A percentile compares a stretch with the other conserved stretches of the same genome.
phyloP scores from a whole-genome alignment of 92 coral and sea anemone species.

The Diadumene lineata region DNA sequence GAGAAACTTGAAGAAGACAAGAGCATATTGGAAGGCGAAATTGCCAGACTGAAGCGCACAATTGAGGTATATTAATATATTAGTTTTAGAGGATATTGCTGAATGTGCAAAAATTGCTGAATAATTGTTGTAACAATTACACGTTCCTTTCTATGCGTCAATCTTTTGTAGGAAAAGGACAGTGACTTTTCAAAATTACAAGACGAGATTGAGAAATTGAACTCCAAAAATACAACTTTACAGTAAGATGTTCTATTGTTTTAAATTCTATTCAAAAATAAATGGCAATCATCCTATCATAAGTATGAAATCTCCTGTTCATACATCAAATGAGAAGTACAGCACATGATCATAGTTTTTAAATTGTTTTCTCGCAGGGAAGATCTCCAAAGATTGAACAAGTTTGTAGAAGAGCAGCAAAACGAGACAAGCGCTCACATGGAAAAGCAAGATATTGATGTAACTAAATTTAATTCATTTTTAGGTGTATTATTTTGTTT shows the following conservation, averaged over 20 bases:
- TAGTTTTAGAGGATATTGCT: background rate
- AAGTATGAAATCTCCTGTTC: too few species aligned
- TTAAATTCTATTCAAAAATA: too few species aligned
- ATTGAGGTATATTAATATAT: conserved; percentile 20
- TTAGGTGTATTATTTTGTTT: background rate
- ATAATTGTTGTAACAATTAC: too few species aligned
- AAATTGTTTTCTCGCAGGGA: conserved; percentile 25
- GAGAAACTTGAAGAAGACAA: conserved; percentile 37
- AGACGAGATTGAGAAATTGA: conserved; percentile 35
- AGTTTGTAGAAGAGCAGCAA: conserved; percentile 43
- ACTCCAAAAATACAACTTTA: conserved; percentile 14
- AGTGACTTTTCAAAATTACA: conserved; percentile 25
- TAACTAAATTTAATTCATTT: background rate
- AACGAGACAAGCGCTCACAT: conserved; percentile 33
- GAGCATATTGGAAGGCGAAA: conserved; percentile 29
- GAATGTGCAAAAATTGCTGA: too few species aligned
- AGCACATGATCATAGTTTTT: background rate
- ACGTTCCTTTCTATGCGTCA: too few species aligned
- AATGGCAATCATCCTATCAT: too few species aligned
- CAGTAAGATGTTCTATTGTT: conserved; percentile 5
- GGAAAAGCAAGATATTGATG: conserved; percentile 53
- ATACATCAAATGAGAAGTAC: too few species aligned
- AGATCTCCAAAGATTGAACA: conserved; percentile 39
- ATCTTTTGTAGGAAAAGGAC: conserved; percentile 28
- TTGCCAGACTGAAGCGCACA: conserved; percentile 19